Percentiles rank a stretch among this genome's conserved stretches.
Evolutionary conservation across 2,888 invertebrate genomes (phyloP).

Genomic region (Terebella lapidaria): DNA sequence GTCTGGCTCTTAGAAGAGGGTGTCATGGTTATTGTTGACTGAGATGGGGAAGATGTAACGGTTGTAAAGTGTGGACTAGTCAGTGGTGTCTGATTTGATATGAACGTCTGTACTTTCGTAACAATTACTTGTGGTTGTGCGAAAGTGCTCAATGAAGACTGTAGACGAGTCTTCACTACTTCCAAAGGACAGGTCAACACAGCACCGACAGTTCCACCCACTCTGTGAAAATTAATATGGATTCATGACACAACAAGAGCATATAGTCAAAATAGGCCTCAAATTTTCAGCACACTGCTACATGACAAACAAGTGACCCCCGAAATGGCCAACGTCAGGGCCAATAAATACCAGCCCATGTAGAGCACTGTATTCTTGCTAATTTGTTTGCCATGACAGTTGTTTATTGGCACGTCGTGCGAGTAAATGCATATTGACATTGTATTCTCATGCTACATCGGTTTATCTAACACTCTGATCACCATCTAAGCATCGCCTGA

Average conservation of each 20-base stretch:
- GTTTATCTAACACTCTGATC: too few relatives aligned
- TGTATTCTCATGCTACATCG: too few relatives aligned
- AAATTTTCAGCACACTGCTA: background rate
- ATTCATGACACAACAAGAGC: too few relatives aligned
- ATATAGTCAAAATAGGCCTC: background rate
- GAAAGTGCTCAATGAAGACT: constrained; percentile 65
- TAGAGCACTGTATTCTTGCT: too few relatives aligned
- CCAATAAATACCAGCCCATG: too few relatives aligned
- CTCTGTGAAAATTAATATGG: constrained; percentile 60
- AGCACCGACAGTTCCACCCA: constrained; percentile 94
- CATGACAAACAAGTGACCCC: background rate
- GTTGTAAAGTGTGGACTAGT: background rate
- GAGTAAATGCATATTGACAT: too few relatives aligned
- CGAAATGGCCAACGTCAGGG: background rate
- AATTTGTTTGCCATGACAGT: too few relatives aligned
- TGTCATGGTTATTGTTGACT: background rate
- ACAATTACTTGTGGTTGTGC: background rate
- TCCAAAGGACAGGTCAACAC: constrained; percentile 96
- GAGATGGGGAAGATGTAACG: background rate
- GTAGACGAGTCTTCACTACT: constrained; percentile 94
- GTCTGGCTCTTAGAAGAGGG: background rate
- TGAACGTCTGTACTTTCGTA: background rate
- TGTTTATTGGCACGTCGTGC: too few relatives aligned
- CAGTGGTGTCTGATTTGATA: background rate
- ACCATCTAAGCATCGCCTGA: too few relatives aligned